Evolutionary conservation across 2,113 vertebrate genomes (phyloP).

Genomic region (Carettochelys insculpta): DNA sequence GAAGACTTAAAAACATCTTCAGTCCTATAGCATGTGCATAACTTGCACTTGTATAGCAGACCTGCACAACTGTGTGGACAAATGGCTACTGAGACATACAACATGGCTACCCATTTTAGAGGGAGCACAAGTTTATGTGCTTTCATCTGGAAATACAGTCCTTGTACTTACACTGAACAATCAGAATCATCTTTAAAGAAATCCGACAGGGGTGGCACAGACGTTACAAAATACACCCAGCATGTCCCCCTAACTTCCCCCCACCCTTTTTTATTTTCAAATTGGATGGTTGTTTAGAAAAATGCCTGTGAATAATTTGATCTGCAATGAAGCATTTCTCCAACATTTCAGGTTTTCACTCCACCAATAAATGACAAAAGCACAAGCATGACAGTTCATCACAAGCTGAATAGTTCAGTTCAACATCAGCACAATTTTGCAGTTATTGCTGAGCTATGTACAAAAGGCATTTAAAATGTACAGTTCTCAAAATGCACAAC

Average conservation of each 20-base stretch:
- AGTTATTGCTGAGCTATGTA: constrained; percentile 47
- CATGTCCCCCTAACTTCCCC: background rate
- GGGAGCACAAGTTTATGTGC: background rate
- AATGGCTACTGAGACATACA: background rate
- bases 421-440: constrained; percentile 36
- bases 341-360: constrained; percentile 9
- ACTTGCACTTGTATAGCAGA: background rate
- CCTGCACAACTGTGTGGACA: background rate
- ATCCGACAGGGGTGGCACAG: background rate
- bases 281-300: background rate
- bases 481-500: constrained; percentile 40
- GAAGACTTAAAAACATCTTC: background rate
- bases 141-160: constrained; percentile 21
- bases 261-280: background rate
- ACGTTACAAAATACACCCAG: background rate
- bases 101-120: constrained; percentile 3
- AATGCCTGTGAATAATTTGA: constrained; percentile 21
- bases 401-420: background rate
- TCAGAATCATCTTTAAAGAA: constrained; percentile 12
- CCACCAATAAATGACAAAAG: constrained; percentile 1
- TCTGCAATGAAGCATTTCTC: constrained; percentile 22
- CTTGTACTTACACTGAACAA: constrained; percentile 24
- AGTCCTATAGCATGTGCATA: fast-evolving
- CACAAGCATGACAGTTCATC: constrained; percentile 28
- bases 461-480: constrained; percentile 60